phyloP scores from a whole-genome alignment of 1,140 invertebrate species.

The Aplysia californica region DNA sequence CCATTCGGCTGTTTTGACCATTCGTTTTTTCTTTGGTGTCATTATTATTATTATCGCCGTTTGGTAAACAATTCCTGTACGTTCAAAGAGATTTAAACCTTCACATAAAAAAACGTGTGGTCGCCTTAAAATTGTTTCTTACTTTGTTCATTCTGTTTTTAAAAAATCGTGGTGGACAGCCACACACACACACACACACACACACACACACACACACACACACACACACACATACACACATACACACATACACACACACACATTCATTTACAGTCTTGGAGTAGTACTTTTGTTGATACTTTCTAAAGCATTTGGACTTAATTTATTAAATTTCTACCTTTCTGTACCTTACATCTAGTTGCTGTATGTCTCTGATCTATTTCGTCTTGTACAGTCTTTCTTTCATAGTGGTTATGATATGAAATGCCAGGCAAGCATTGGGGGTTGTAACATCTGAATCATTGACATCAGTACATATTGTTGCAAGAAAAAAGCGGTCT shows the following conservation, averaged over 20 bases:
- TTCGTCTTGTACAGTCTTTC: too few relatives aligned
- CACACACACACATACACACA: slow-evolving; percentile 21
- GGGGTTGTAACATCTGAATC: too few relatives aligned
- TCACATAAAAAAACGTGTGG: not conserved
- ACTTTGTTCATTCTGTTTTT: not conserved
- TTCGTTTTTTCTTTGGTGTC: not conserved
- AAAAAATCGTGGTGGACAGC: not conserved
- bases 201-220: slow-evolving; percentile 16
- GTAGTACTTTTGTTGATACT: too few relatives aligned
- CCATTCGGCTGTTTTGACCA: not conserved
- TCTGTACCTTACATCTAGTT: too few relatives aligned
- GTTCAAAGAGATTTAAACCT: not conserved
- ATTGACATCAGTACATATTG: too few relatives aligned
- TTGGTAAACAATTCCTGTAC: not conserved
- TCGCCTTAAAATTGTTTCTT: not conserved
- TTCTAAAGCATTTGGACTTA: too few relatives aligned
- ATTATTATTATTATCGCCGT: not conserved
- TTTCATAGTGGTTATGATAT: too few relatives aligned
- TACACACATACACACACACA: slow-evolving; percentile 7
- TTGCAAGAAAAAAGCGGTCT: too few relatives aligned
- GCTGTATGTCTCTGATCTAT: too few relatives aligned
- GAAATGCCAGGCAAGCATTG: too few relatives aligned
- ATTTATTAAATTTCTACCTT: too few relatives aligned
- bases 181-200: slow-evolving; percentile 16
- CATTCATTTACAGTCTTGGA: too few relatives aligned